Percentiles rank a stretch among this genome's conserved stretches.
Evolutionary conservation across 2,113 vertebrate genomes (phyloP).

Genomic region (Siphamia tubifer): DNA sequence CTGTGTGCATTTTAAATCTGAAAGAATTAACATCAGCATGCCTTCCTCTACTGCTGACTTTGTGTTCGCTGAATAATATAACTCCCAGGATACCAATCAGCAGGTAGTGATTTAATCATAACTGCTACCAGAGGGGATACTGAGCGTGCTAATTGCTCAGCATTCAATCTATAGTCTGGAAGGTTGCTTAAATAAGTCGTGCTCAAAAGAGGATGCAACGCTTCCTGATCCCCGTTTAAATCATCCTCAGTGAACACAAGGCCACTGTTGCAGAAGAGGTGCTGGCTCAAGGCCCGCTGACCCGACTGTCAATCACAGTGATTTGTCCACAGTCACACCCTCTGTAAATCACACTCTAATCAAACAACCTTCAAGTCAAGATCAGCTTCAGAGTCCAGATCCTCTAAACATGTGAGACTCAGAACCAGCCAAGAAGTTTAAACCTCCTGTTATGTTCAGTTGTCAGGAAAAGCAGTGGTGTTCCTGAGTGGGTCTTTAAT

Average conservation of each 20-base stretch:
- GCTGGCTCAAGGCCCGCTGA: constrained; percentile 36
- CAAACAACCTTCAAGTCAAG: constrained; percentile 7
- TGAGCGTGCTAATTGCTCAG: neutral
- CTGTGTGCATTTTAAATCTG: neutral
- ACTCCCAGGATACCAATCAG: constrained; percentile 12
- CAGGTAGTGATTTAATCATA: neutral
- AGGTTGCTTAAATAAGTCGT: neutral
- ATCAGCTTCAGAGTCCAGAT: neutral
- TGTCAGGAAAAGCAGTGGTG: no score
- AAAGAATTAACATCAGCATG: neutral
- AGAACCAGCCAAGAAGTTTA: neutral
- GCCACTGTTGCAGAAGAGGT: constrained; percentile 11
- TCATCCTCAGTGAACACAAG: constrained; percentile 20
- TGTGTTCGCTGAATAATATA: neutral
- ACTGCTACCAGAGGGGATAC: neutral
- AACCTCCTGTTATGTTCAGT: no score
- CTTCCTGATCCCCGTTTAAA: neutral
- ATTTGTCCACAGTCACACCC: constrained; percentile 48
- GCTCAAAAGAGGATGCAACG: neutral
- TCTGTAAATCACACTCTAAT: constrained; percentile 40
- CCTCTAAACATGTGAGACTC: neutral
- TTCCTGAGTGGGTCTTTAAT: no score
- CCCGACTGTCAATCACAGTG: constrained; percentile 37
- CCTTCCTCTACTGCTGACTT: neutral
- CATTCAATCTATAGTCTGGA: neutral